Conservation (phyloP, 2,888 invertebrate genomes). For the Dyspetes luteomarginatus region DNA sequence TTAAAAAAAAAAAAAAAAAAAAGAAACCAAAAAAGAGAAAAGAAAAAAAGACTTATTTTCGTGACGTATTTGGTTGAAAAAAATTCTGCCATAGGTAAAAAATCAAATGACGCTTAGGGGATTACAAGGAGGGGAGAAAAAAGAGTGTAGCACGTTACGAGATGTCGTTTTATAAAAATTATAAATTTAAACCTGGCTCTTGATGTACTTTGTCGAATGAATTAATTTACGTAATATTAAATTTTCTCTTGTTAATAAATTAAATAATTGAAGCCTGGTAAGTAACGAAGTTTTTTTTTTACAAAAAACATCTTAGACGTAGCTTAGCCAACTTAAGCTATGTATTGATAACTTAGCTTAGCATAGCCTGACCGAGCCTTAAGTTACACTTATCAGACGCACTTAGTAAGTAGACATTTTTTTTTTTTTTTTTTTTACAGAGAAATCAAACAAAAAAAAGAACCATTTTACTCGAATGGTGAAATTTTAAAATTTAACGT, state of each 20-base stretch:
- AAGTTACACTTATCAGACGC: conserved; percentile 75
- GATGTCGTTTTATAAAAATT: conserved; percentile 20
- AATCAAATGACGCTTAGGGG: background rate
- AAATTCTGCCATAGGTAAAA: conserved; percentile 3
- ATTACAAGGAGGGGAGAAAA: background rate
- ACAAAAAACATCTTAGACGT: conserved; percentile 72
- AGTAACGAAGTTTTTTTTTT: conserved; percentile 53
- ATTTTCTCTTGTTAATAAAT: conserved; percentile 25
- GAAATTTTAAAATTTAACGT: conserved; percentile 15
- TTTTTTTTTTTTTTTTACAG: too few species aligned
- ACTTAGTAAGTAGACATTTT: conserved; percentile 66
- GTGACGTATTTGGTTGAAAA: too few species aligned
- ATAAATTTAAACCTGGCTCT: conserved; percentile 1
- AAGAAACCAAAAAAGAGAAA: too few species aligned
- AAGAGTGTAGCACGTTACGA: conserved; percentile 2
- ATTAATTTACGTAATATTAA: conserved; percentile 35
- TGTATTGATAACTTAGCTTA: conserved; percentile 76
- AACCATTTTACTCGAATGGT: conserved; percentile 50
- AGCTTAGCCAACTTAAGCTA: conserved; percentile 78
- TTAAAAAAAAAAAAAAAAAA: too few species aligned
- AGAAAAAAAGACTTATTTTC: too few species aligned
- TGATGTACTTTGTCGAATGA: conserved; percentile 31
- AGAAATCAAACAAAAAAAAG: conserved; percentile 23
- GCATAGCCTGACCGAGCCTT: conserved; percentile 74
- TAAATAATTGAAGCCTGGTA: conserved; percentile 26